These are phyloP conservation scores for Tribolium castaneum DNA, from an alignment of 1,140 invertebrate species.

Conservation along the genomic window DNA sequence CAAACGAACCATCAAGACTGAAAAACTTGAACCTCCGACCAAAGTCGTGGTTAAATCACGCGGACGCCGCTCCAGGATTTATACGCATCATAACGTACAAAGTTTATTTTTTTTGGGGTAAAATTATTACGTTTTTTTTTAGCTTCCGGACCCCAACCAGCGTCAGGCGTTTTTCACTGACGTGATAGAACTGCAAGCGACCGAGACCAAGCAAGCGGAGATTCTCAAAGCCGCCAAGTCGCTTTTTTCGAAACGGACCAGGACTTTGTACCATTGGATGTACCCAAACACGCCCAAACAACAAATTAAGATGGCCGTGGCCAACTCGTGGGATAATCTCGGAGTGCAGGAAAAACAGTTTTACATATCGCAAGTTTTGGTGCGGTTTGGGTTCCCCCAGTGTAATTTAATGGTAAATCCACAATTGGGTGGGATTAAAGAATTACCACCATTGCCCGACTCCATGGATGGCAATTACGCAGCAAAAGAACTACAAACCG, in stretches of 20 bases:
- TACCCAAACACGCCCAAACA: slow-evolving; percentile 61
- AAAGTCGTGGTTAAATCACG: neutral
- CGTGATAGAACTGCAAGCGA: neutral
- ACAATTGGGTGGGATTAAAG: slow-evolving; percentile 56
- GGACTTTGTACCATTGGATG: slow-evolving; percentile 64
- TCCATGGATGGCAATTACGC: slow-evolving; percentile 32
- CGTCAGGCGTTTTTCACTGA: neutral
- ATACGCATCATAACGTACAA: neutral
- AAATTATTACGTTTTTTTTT: neutral
- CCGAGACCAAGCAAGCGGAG: slow-evolving; percentile 53
- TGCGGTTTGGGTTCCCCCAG: slow-evolving; percentile 57
- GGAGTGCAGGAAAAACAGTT: slow-evolving; percentile 60
- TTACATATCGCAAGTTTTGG: slow-evolving; percentile 63
- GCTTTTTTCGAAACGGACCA: slow-evolving; percentile 63
- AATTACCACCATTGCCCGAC: slow-evolving; percentile 44
- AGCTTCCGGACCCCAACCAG: neutral
- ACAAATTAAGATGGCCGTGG: slow-evolving; percentile 59
- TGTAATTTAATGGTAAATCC: slow-evolving; percentile 62
- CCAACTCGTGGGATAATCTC: slow-evolving; percentile 61
- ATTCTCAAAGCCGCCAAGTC: slow-evolving; percentile 62
- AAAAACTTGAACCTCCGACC: neutral
- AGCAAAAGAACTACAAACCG: slow-evolving; percentile 46
- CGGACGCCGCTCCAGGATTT: neutral
- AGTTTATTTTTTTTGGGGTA: neutral
- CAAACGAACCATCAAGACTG: neutral